Conservation (phyloP, 92 coral and sea anemone species). For the Siderastrea siderea region DNA sequence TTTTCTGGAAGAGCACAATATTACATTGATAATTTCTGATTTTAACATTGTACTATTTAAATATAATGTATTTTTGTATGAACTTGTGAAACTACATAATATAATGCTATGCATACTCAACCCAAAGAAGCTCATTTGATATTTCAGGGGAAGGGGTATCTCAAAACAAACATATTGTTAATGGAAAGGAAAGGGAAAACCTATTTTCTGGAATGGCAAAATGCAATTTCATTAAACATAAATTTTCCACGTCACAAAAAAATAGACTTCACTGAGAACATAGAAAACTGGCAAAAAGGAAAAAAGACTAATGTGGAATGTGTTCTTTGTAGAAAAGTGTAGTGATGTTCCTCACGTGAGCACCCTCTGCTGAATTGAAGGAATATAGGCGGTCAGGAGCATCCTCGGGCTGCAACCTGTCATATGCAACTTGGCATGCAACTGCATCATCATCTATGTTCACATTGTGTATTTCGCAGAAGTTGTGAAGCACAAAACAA, state of each 20-base stretch:
- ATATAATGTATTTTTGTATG: neutral
- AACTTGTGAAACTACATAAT: too few relatives aligned
- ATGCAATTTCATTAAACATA: constrained; percentile 8
- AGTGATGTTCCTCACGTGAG: constrained; percentile 40
- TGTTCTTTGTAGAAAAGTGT: constrained; percentile 45
- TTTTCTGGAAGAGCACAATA: constrained; percentile 7
- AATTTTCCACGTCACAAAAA: constrained; percentile 14
- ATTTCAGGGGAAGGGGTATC: too few relatives aligned
- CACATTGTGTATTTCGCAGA: constrained; percentile 58
- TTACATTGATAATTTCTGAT: constrained; percentile 3
- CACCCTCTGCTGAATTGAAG: constrained; percentile 65
- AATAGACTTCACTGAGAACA: constrained; percentile 19
- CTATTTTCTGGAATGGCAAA: neutral
- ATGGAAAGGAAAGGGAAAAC: too few relatives aligned
- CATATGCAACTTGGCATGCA: constrained; percentile 42
- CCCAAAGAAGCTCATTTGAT: too few relatives aligned
- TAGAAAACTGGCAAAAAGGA: constrained; percentile 9
- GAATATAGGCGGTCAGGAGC: constrained; percentile 60
- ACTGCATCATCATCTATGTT: constrained; percentile 68
- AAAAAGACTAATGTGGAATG: constrained; percentile 44
- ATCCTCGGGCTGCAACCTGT: constrained; percentile 39
- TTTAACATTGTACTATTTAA: neutral
- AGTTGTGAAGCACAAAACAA: constrained; percentile 70
- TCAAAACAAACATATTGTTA: too few relatives aligned
- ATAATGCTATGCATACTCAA: too few relatives aligned